Conservation (phyloP, 2,888 invertebrate genomes). For the Polydrusus cervinus region DNA sequence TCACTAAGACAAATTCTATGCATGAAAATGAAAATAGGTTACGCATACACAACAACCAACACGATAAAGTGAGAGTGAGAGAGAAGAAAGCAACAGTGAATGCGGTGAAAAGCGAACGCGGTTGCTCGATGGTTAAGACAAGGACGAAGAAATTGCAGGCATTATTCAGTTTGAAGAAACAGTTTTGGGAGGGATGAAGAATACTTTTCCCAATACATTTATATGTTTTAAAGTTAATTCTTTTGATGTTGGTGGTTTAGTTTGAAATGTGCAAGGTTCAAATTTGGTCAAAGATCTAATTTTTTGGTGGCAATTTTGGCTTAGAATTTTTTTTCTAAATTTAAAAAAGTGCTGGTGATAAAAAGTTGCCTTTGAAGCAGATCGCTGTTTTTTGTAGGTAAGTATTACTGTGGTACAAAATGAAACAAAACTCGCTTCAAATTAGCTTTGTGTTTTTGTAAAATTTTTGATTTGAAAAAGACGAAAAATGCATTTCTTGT, state of each 20-base stretch:
- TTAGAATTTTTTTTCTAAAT: no score
- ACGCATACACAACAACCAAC: not conserved
- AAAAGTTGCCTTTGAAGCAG: not conserved
- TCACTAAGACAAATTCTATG: not conserved
- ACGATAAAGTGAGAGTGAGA: constrained; percentile 33
- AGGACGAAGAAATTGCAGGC: constrained; percentile 40
- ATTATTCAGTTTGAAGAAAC: not conserved
- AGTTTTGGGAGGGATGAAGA: constrained; percentile 36
- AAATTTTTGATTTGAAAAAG: no score
- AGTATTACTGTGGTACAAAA: not conserved
- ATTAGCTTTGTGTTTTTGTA: no score
- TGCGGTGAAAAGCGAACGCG: not conserved
- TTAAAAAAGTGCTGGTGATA: not conserved
- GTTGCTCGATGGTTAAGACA: constrained; percentile 3
- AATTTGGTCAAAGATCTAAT: constrained; percentile 1
- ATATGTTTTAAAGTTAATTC: constrained; percentile 27
- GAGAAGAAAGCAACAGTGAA: constrained; percentile 33
- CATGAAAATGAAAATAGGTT: constrained; percentile 17
- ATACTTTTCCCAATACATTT: constrained; percentile 22
- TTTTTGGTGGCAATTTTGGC: not conserved
- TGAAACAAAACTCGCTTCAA: not conserved
- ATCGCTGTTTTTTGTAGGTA: not conserved
- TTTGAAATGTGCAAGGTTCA: constrained; percentile 13
- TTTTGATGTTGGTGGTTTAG: constrained; percentile 23
- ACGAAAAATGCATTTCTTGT: no score